These are phyloP conservation scores for Mus caroli DNA, from an alignment of 2,797 vertebrate genomes.

Conservation along the genomic window DNA sequence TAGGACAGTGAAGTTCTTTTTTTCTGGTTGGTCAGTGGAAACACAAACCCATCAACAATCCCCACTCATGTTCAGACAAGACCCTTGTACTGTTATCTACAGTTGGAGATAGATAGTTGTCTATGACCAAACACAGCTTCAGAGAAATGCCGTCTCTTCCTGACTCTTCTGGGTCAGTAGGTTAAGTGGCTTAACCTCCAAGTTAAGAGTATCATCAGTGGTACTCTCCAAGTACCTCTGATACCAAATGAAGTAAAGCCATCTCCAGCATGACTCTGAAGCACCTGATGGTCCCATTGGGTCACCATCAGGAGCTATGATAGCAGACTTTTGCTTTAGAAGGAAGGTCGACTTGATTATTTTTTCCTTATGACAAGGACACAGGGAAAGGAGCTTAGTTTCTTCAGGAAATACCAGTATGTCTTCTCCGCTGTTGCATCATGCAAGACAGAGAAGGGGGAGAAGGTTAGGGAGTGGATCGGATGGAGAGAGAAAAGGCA, in stretches of 20 bases:
- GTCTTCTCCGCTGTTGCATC: not conserved
- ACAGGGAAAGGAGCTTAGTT: conserved; percentile 29
- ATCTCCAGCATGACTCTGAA: not conserved
- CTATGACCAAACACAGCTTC: not conserved
- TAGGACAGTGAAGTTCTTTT: not conserved
- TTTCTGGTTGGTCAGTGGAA: not conserved
- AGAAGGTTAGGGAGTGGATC: not conserved
- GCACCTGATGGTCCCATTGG: not conserved
- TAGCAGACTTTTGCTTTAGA: conserved; percentile 3
- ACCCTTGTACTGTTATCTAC: not conserved
- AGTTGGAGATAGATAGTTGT: not conserved
- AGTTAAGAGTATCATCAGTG: too few species aligned
- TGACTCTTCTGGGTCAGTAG: not conserved
- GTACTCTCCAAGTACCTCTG: not conserved
- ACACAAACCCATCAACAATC: not conserved
- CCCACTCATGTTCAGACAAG: not conserved
- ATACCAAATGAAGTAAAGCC: not conserved
- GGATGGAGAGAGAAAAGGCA: not conserved
- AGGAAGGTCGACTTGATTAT: not conserved
- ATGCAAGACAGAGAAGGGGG: not conserved
- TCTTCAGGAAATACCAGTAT: not conserved
- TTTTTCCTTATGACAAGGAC: not conserved
- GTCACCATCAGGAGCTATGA: not conserved
- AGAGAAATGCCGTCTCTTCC: not conserved
- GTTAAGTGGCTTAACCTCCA: conserved; percentile 30